Conservation (phyloP, 2,888 invertebrate genomes). For the Erebia epiphron region DNA sequence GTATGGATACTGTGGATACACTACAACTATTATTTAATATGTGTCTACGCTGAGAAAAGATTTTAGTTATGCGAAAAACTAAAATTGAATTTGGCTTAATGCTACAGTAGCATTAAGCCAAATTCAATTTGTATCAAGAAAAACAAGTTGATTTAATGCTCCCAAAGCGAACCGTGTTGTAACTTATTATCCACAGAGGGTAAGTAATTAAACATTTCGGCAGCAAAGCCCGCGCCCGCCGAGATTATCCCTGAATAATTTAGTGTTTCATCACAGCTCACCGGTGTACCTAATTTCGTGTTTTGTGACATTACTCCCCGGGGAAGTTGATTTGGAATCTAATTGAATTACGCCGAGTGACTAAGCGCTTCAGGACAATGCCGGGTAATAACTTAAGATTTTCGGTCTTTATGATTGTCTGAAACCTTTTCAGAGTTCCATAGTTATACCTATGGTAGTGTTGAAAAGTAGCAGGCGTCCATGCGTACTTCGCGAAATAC, state of each 20-base stretch:
- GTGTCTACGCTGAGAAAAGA: no score
- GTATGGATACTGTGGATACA: no score
- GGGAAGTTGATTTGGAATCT: conserved; percentile 15
- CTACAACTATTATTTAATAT: no score
- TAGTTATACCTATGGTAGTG: background rate
- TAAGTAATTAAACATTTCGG: conserved; percentile 20
- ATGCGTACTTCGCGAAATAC: no score
- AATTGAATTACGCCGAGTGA: conserved; percentile 22
- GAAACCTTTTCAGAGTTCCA: background rate
- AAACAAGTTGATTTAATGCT: background rate
- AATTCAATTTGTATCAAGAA: background rate
- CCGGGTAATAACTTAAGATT: background rate
- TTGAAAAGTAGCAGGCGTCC: background rate
- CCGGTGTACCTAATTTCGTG: conserved; percentile 23
- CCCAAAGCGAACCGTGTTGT: background rate
- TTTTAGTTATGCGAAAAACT: no score
- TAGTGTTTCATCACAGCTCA: conserved; percentile 29
- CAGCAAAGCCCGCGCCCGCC: conserved; percentile 19
- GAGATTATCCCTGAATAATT: conserved; percentile 34
- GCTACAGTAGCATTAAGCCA: no score
- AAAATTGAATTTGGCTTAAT: no score
- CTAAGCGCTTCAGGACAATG: background rate
- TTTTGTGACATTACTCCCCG: conserved; percentile 17
- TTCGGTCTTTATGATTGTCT: background rate
- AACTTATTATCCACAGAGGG: conserved; percentile 10